These are phyloP conservation scores for Dallia pectoralis DNA, from an alignment of 2,797 vertebrate genomes.

Conservation along the genomic window DNA sequence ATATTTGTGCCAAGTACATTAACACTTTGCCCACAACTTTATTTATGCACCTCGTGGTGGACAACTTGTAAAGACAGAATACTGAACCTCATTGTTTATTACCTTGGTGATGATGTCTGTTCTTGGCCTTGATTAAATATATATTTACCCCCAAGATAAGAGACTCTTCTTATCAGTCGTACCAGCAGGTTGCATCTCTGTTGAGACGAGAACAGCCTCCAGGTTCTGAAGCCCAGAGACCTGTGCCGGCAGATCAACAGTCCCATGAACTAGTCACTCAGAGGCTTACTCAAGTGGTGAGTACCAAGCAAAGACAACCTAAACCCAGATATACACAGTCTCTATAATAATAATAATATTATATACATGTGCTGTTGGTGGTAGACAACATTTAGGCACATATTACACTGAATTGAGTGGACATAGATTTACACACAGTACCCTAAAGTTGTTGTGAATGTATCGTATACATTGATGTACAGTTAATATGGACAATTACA, in stretches of 20 bases:
- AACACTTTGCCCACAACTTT: no score
- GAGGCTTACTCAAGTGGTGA: conserved; percentile 62
- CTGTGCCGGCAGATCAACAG: conserved; percentile 42
- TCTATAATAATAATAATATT: no score
- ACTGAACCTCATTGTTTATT: neutral
- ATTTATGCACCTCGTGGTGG: no score
- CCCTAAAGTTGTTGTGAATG: no score
- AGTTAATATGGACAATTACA: no score
- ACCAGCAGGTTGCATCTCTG: conserved; percentile 64
- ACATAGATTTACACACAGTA: no score
- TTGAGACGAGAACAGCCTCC: conserved; percentile 67
- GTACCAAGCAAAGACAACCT: conserved; percentile 5
- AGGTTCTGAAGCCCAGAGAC: conserved; percentile 54
- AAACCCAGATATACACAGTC: neutral
- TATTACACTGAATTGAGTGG: no score
- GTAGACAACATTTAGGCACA: no score
- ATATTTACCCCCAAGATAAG: conserved; percentile 35
- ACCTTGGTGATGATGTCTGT: neutral
- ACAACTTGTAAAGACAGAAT: no score
- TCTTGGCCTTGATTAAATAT: neutral
- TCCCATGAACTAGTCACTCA: conserved; percentile 64
- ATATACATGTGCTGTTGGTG: no score
- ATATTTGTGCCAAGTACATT: no score
- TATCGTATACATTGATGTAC: no score
- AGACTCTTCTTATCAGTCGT: conserved; percentile 52